Evolutionary conservation across 2,113 vertebrate species (phyloP).

Genomic region (Macrotus californicus): DNA sequence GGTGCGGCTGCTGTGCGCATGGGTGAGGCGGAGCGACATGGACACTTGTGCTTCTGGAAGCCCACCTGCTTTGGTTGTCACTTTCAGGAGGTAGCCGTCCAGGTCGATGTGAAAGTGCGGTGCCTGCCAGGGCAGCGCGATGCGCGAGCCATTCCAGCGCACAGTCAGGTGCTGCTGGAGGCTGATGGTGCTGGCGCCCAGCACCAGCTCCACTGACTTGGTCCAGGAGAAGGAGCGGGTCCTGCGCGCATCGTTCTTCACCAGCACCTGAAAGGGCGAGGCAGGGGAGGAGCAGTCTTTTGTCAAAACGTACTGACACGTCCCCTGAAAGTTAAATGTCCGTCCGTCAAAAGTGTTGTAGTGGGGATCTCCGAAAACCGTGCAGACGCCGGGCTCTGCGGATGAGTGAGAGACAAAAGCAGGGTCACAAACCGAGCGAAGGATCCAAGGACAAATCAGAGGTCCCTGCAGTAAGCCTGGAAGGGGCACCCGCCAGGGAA

Average conservation of each 20-base stretch:
- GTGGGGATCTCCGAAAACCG: slow-evolving; percentile 98
- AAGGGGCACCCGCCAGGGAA: neutral
- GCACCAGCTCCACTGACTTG: slow-evolving; percentile 92
- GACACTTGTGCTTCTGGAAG: neutral
- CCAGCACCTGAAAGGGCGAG: slow-evolving; percentile 93
- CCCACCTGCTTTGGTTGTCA: slow-evolving; percentile 92
- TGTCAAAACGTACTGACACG: slow-evolving; percentile 96
- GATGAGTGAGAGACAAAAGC: slow-evolving; percentile 80
- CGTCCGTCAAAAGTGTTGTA: slow-evolving; percentile 99
- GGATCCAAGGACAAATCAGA: neutral
- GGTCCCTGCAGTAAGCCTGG: neutral
- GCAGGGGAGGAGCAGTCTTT: slow-evolving; percentile 92
- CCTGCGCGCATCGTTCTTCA: slow-evolving; percentile 94
- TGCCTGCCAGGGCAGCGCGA: slow-evolving; percentile 90
- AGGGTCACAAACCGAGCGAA: slow-evolving; percentile 59
- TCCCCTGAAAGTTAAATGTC: slow-evolving; percentile 99
- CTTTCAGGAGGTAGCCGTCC: slow-evolving; percentile 96
- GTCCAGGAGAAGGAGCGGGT: slow-evolving; percentile 99
- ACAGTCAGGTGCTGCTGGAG: slow-evolving; percentile 98
- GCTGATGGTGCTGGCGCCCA: slow-evolving; percentile 85
- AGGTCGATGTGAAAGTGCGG: slow-evolving; percentile 91
- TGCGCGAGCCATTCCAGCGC: slow-evolving; percentile 91
- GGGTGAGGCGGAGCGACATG: neutral
- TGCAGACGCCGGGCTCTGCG: slow-evolving; percentile 97
- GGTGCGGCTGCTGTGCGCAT: fast-evolving